Base-by-base conservation (phyloP, 2,888 invertebrate genomes). In the Acanthoscelides obtectus region DNA sequence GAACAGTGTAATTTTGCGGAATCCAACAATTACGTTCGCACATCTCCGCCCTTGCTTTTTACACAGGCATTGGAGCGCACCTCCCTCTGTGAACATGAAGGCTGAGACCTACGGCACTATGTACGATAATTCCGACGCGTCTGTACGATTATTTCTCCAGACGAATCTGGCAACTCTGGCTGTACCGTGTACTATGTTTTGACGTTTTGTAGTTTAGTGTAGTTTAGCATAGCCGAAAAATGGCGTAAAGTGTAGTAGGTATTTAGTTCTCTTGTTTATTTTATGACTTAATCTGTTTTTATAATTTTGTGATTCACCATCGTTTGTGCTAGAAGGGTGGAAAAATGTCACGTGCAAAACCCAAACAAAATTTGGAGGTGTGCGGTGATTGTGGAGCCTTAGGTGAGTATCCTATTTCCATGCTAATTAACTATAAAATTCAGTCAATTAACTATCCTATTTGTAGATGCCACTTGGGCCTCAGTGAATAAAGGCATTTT, bases 401-500 rank as follows among this genome's bases (percentile, higher is more conserved):
- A 86, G 95, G 96, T 96, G 87, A 87, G 87, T 85, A 75, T 80
- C 75, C 66, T 70, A 74, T 71, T 73, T 45, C 5, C 12, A 45
- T n/a, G 12, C 17, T 45, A 45, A 67, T 73, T 69, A 72, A 70
- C 68, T 73, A 66, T 72, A 70, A 75, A 73, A 64, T 75, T 67
- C 68, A 71, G 69, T 64, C 69, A 73, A 76, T 75, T 20, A 45
- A 45, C 45, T 45, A 12, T 45, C 45, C 45, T 12, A 45, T 12
- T 81, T 87, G 75, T 84, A 95, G 98, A 97, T 89, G 96, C 98
- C 68, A 92, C 93, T 79, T 99, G 99, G 99, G 97, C 97, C 69
- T 96, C 98, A 2, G 90, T 99, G 71, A 99, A 99, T 87, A 92
- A 97, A 79, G 98, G 98, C 64, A 93, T 99, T 80, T 87, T 98